Percentiles rank a stretch among this genome's conserved stretches.
Conservation (phyloP, 2,113 vertebrate genomes). For the crab-eating macaque (Macaca fascicularis) region DNA sequence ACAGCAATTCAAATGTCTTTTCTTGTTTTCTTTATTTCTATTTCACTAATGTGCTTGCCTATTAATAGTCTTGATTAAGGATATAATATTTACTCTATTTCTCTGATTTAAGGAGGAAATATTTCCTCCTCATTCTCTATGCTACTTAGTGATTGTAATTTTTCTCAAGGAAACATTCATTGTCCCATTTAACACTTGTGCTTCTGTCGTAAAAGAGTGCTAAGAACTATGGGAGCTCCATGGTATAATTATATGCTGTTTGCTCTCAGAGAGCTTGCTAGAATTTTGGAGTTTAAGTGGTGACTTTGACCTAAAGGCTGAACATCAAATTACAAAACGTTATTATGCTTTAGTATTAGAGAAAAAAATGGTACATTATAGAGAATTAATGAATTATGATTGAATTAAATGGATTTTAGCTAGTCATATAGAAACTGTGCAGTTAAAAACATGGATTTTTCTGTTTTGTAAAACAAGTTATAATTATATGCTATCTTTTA, state of each 20-base stretch:
- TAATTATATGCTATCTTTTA: neutral
- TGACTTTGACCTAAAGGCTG: neutral
- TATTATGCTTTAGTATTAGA: neutral
- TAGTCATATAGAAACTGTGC: neutral
- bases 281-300: neutral
- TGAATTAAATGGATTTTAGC: neutral
- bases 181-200: neutral
- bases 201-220: neutral
- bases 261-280: neutral
- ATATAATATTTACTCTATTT: neutral
- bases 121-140: neutral
- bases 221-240: neutral
- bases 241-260: neutral
- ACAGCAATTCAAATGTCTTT: neutral
- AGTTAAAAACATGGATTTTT: neutral
- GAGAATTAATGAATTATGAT: neutral
- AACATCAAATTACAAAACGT: neutral
- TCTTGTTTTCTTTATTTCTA: neutral
- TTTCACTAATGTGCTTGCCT: neutral
- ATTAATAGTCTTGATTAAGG: neutral
- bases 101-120: neutral
- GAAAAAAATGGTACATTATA: neutral
- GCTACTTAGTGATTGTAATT: neutral
- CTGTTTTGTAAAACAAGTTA: neutral
- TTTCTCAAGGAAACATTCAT: neutral